Evolutionary conservation across 2,797 vertebrate species (phyloP).

Genomic region (Saxicola maurus): DNA sequence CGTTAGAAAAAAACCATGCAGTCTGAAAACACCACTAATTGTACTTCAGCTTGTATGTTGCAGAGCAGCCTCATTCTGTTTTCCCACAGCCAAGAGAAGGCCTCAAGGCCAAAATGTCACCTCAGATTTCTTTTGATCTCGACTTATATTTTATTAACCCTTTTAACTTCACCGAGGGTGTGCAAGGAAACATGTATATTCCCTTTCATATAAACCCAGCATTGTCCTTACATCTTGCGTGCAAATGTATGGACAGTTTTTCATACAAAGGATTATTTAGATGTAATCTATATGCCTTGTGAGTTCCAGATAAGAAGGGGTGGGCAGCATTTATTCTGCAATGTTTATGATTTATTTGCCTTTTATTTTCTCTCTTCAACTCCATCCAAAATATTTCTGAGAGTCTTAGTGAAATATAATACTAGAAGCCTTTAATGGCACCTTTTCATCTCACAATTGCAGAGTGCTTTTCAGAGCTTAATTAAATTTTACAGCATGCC

Average conservation of each 20-base stretch:
- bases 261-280: constrained; percentile 50
- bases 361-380: constrained; percentile 64
- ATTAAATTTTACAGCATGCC: constrained; percentile 43
- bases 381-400: constrained; percentile 58
- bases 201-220: constrained; percentile 40
- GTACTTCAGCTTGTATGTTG: constrained; percentile 20
- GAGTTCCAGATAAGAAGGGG: constrained; percentile 52
- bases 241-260: constrained; percentile 57
- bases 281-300: constrained; percentile 47
- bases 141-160: constrained; percentile 64
- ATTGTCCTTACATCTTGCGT: constrained; percentile 53
- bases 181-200: constrained; percentile 48
- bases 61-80: constrained; percentile 31
- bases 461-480: constrained; percentile 47
- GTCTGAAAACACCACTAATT: constrained; percentile 39
- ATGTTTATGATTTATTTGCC: constrained; percentile 59
- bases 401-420: constrained; percentile 59
- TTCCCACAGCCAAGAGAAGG: constrained; percentile 60
- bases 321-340: constrained; percentile 23
- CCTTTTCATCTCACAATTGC: constrained; percentile 57
- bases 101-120: constrained; percentile 63
- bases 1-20: background rate
- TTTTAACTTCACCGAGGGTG: constrained; percentile 50
- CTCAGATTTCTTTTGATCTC: constrained; percentile 62
- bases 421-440: constrained; percentile 46